Percentiles rank a stretch among this genome's conserved stretches.
Evolutionary conservation across 2,113 vertebrate species (phyloP).

Genomic region (Nothobranchius furzeri): DNA sequence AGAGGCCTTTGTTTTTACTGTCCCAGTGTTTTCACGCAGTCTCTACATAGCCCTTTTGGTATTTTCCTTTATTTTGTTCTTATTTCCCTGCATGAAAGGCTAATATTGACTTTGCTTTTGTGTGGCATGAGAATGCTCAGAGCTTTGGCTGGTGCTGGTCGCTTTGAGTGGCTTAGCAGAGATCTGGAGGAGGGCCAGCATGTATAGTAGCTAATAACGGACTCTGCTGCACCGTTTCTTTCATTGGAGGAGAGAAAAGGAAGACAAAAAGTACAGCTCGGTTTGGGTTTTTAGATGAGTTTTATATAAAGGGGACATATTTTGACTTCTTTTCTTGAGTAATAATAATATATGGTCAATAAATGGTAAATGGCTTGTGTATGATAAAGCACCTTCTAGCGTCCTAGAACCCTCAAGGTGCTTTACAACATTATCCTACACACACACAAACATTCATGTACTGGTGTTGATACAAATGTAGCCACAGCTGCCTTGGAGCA

Average conservation of each 20-base stretch:
- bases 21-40: constrained; percentile 50
- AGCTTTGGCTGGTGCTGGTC: constrained; percentile 46
- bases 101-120: constrained; percentile 71
- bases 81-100: constrained; percentile 48
- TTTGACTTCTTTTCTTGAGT: too few relatives aligned
- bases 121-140: constrained; percentile 63
- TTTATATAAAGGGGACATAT: too few relatives aligned
- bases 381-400: too few relatives aligned
- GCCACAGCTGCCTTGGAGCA: too few relatives aligned
- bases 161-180: constrained; percentile 53
- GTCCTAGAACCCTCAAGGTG: too few relatives aligned
- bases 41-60: constrained; percentile 47
- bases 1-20: constrained; percentile 44
- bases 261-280: neutral
- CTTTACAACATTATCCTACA: too few relatives aligned
- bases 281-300: too few relatives aligned
- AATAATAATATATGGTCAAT: too few relatives aligned
- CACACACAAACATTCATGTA: too few relatives aligned
- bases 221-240: constrained; percentile 7
- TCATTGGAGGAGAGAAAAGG: constrained; percentile 20
- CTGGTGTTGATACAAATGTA: too few relatives aligned
- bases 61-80: constrained; percentile 44
- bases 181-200: constrained; percentile 58
- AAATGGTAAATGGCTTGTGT: too few relatives aligned
- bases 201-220: constrained; percentile 55